Conservation (phyloP, 2,113 vertebrate species). For the Mus pahari region DNA sequence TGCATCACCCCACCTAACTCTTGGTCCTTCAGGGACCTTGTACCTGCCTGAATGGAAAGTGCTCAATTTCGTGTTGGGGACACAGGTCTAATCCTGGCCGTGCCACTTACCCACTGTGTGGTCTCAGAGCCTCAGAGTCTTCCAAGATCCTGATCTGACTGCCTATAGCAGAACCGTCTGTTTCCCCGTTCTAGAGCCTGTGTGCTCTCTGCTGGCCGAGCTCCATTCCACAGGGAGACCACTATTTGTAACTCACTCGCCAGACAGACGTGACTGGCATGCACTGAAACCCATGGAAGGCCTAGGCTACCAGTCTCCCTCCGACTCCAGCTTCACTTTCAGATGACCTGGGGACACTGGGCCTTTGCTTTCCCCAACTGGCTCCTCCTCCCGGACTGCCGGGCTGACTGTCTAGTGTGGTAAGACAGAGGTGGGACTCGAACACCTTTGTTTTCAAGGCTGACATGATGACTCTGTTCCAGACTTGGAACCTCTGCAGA, state of each 20-base stretch:
- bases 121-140: neutral
- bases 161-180: neutral
- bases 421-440: neutral
- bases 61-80: neutral
- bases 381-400: neutral
- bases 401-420: neutral
- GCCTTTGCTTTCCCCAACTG: too few relatives aligned
- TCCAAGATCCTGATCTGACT: neutral
- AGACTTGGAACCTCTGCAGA: neutral
- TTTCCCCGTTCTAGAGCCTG: neutral
- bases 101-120: neutral
- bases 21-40: neutral
- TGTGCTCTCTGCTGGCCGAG: neutral
- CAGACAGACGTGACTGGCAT: fast-evolving
- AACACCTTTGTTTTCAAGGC: neutral
- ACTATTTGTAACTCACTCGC: neutral
- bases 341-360: neutral
- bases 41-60: neutral
- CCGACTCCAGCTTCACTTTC: neutral
- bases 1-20: neutral
- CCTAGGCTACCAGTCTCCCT: neutral
- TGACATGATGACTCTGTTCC: neutral
- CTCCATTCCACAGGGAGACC: neutral
- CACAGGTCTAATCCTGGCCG: neutral
- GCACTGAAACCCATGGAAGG: neutral